Conservation (phyloP, 2,113 vertebrate species). For the Aegotheles bennettii region DNA sequence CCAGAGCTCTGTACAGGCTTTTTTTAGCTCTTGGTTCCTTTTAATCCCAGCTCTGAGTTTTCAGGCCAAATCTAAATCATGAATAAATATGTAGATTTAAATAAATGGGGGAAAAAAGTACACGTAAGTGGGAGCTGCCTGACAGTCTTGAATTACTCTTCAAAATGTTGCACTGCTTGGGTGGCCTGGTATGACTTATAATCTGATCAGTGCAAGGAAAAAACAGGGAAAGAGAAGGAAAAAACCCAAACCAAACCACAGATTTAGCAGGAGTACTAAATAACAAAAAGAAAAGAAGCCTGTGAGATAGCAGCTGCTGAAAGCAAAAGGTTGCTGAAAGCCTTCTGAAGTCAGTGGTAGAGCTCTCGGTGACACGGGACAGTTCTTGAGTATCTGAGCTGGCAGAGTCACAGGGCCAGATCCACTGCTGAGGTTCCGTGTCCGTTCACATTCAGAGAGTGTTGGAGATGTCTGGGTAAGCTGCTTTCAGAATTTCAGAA, state of each 20-base stretch:
- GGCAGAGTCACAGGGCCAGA: background rate
- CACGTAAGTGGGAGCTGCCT: background rate
- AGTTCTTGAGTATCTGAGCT: background rate
- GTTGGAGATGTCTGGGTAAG: background rate
- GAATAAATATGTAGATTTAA: background rate
- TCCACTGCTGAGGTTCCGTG: background rate
- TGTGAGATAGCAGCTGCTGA: background rate
- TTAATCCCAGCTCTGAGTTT: background rate
- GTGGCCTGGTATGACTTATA: background rate
- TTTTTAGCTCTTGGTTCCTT: background rate
- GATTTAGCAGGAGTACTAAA: background rate
- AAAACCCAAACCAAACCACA: background rate
- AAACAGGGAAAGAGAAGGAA: background rate
- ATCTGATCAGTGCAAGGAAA: background rate
- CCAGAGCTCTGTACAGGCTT: background rate
- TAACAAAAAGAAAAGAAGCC: background rate
- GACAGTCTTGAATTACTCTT: background rate
- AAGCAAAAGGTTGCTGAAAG: background rate
- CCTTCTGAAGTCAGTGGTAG: background rate
- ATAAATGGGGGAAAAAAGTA: background rate
- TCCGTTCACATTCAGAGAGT: background rate
- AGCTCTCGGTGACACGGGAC: background rate
- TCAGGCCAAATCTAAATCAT: background rate
- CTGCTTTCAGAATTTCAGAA: background rate
- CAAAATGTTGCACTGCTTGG: background rate